Evolutionary conservation across 2,113 vertebrate species (phyloP).

Genomic region (Origma solitaria): DNA sequence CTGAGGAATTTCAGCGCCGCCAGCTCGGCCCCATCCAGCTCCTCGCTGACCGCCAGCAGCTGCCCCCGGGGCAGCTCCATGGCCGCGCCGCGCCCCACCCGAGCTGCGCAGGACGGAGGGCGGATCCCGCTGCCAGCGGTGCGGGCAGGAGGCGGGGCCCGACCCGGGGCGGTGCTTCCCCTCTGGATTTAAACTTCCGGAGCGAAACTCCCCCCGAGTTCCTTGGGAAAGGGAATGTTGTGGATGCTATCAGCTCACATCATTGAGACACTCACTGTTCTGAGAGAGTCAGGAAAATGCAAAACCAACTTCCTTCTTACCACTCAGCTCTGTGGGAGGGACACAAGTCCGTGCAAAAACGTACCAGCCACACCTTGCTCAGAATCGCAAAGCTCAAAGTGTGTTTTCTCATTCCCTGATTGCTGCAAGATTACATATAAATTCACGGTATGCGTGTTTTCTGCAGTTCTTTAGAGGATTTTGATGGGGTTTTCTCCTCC

Average conservation of each 20-base stretch:
- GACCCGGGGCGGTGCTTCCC: accelerated
- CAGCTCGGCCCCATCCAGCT: conserved; percentile 40
- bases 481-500: background rate
- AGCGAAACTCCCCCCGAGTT: accelerated
- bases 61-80: background rate
- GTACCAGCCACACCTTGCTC: background rate
- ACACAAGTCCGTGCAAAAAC: accelerated
- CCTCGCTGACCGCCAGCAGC: conserved; percentile 22
- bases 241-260: accelerated
- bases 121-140: background rate
- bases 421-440: background rate
- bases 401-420: background rate
- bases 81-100: no score
- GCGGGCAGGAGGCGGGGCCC: background rate
- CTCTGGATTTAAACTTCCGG: background rate
- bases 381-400: background rate
- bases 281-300: background rate
- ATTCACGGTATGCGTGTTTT: background rate
- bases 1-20: conserved; percentile 67
- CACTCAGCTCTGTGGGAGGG: background rate
- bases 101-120: accelerated
- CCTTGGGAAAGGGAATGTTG: accelerated
- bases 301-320: background rate
- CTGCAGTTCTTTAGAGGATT: background rate
- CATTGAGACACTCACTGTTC: accelerated